These are phyloP conservation scores for Petrocephalus microphthalmus DNA, from an alignment of 2,113 vertebrate species.

Conservation along the genomic window DNA sequence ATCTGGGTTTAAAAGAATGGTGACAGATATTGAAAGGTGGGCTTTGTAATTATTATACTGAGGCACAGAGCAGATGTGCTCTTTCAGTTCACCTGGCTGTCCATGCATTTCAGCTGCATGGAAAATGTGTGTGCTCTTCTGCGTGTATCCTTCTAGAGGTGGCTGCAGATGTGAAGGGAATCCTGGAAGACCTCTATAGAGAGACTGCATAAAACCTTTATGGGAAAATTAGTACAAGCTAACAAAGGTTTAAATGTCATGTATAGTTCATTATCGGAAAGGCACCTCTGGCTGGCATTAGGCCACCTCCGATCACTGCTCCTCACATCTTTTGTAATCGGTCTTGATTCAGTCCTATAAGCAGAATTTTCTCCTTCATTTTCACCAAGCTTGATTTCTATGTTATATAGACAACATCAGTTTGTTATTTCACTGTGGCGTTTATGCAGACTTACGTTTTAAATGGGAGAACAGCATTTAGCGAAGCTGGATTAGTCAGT, in stretches of 20 bases:
- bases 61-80: neutral
- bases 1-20: neutral
- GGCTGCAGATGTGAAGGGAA: neutral
- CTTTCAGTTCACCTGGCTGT: neutral
- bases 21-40: neutral
- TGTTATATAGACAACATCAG: neutral
- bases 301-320: slow-evolving; percentile 20
- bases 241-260: slow-evolving; percentile 22
- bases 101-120: neutral
- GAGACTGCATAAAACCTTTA: neutral
- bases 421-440: neutral
- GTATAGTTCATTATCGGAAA: slow-evolving; percentile 28
- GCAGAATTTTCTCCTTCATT: neutral
- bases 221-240: neutral
- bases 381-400: neutral
- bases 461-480: neutral
- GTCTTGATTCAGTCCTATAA: neutral
- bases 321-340: slow-evolving; percentile 11
- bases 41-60: too few species aligned
- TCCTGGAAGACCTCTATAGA: neutral
- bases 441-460: neutral
- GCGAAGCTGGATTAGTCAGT: neutral
- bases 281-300: slow-evolving; percentile 23
- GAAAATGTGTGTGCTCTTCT: neutral
- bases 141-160: neutral